Evolutionary conservation across 1,140 invertebrate species (phyloP).

Genomic region (Drosophila nigromelanica): DNA sequence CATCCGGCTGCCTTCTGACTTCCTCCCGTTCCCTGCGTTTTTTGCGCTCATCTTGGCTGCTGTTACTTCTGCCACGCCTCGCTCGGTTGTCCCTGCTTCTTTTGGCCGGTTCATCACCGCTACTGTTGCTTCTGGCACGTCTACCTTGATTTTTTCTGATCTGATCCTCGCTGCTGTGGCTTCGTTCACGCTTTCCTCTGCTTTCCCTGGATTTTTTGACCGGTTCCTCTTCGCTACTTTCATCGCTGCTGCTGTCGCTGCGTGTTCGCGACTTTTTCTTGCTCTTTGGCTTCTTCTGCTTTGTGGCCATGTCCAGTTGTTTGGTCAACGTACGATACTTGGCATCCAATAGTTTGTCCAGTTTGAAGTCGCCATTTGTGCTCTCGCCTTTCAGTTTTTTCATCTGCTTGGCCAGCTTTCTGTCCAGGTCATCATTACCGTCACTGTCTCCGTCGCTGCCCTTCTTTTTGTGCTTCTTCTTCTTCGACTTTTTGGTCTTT

Average conservation of each 20-base stretch:
- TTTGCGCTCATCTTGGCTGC: background rate
- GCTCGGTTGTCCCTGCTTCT: background rate
- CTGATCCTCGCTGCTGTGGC: constrained; percentile 9
- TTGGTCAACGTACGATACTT: constrained; percentile 78
- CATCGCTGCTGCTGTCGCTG: constrained; percentile 33
- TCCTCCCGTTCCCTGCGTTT: constrained; percentile 6
- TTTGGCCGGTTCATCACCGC: background rate
- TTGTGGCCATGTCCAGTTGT: constrained; percentile 75
- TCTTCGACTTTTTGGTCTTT: constrained; percentile 83
- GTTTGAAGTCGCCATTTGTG: constrained; percentile 47
- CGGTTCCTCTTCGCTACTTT: constrained; percentile 13
- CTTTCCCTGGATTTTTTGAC: background rate
- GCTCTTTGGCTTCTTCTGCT: constrained; percentile 47
- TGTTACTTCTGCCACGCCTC: constrained; percentile 18
- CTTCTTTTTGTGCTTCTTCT: constrained; percentile 54
- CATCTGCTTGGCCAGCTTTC: constrained; percentile 84
- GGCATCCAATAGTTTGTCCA: constrained; percentile 68
- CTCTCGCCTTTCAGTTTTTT: constrained; percentile 83
- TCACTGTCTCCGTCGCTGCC: constrained; percentile 57
- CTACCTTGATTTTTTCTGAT: background rate
- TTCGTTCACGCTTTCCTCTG: constrained; percentile 4
- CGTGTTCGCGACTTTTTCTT: constrained; percentile 21
- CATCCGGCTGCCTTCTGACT: background rate
- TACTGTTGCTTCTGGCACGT: constrained; percentile 6
- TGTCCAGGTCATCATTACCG: constrained; percentile 85